Evolutionary conservation across 2,888 invertebrate genomes (phyloP).

Genomic region (Drosophila phalerata): DNA sequence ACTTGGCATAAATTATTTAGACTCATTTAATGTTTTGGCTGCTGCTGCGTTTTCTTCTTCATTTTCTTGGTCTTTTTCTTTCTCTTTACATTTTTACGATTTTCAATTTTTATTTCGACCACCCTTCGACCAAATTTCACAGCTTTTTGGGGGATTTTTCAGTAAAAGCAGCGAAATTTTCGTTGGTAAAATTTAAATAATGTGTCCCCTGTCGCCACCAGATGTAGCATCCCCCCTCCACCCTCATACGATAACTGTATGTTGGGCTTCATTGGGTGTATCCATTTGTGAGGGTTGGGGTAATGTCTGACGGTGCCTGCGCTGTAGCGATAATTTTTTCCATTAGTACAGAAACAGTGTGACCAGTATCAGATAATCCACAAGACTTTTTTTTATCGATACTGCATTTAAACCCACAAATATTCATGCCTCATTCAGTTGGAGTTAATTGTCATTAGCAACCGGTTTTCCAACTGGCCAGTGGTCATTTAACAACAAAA

Average conservation of each 20-base stretch:
- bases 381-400: background rate
- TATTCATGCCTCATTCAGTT: conserved; percentile 31
- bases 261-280: conserved; percentile 23
- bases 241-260: conserved; percentile 2
- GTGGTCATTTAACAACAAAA: conserved; percentile 52
- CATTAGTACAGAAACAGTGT: conserved; percentile 33
- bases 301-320: conserved; percentile 29
- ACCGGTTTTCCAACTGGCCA: conserved; percentile 49
- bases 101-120: conserved; percentile 71
- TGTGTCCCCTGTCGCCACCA: conserved; percentile 84
- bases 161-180: conserved; percentile 58
- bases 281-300: conserved; percentile 21
- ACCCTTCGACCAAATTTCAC: conserved; percentile 62
- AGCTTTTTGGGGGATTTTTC: conserved; percentile 58
- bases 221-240: conserved; percentile 52
- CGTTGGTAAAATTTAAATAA: conserved; percentile 81
- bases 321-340: conserved; percentile 47
- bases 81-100: conserved; percentile 60
- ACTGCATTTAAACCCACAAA: conserved; percentile 3
- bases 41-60: conserved; percentile 39
- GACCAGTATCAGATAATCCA: conserved; percentile 6
- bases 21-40: conserved; percentile 75
- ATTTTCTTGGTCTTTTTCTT: conserved; percentile 19
- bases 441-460: conserved; percentile 17
- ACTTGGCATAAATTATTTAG: conserved; percentile 75